These are phyloP conservation scores for Miltochrista miniata DNA, from an alignment of 2,888 invertebrate genomes.

Conservation along the genomic window DNA sequence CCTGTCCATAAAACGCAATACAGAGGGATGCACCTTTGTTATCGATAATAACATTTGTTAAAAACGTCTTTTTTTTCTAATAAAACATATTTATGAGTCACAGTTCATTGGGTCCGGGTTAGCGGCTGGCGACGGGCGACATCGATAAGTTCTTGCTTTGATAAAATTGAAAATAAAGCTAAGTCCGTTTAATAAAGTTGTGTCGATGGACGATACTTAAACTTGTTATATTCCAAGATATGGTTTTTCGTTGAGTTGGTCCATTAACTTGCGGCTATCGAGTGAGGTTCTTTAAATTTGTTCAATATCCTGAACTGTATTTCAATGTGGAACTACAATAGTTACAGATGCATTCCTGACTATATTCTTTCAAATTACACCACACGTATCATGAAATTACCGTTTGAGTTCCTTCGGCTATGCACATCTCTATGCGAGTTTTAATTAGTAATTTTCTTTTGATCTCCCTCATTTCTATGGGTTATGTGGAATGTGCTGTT, in stretches of 20 bases:
- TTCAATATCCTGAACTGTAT: too few species aligned
- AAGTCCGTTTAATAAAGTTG: background rate
- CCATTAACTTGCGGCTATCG: too few species aligned
- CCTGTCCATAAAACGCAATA: slow-evolving; percentile 76
- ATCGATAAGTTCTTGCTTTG: slow-evolving; percentile 8
- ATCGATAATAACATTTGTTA: slow-evolving; percentile 67
- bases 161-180: background rate
- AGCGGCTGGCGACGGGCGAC: background rate
- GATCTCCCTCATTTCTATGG: slow-evolving; percentile 4
- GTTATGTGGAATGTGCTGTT: slow-evolving; percentile 3
- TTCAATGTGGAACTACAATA: too few species aligned
- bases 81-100: slow-evolving; percentile 9
- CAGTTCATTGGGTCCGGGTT: slow-evolving; percentile 5
- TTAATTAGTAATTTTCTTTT: slow-evolving; percentile 2
- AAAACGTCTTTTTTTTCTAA: slow-evolving; percentile 29
- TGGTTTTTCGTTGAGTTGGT: too few species aligned
- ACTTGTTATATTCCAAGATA: background rate
- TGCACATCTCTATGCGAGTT: slow-evolving; percentile 1
- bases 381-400: too few species aligned
- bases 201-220: background rate
- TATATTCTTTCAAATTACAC: too few species aligned
- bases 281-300: too few species aligned
- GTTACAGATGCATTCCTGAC: too few species aligned
- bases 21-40: slow-evolving; percentile 67
- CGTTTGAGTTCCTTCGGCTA: background rate